A percentile compares a stretch with the other conserved stretches of the same genome.
Conservation (phyloP, 1,140 invertebrate genomes). For the Chelonus insularis region DNA sequence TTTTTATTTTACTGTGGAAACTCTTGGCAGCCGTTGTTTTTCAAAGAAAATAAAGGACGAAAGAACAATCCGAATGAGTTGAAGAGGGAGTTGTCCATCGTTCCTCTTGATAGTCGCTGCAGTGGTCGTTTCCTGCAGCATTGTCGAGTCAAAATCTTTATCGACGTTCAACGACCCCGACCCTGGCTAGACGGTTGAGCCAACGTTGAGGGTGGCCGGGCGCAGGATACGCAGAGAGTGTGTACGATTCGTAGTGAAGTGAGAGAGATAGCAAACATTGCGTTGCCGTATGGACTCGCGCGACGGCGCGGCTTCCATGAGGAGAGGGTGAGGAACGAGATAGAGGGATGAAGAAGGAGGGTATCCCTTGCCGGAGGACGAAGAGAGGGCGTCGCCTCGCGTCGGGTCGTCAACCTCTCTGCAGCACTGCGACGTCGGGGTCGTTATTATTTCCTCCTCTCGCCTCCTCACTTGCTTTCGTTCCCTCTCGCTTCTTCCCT, state of each 20-base stretch:
- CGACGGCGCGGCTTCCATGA: constrained; percentile 5
- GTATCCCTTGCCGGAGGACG: constrained; percentile 21
- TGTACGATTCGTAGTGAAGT: constrained; percentile 10
- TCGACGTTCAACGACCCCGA: constrained; percentile 62
- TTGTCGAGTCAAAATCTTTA: constrained; percentile 60
- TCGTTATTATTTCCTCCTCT: constrained; percentile 56
- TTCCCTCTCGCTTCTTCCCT: constrained; percentile 21
- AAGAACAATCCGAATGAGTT: no score
- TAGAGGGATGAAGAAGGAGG: constrained; percentile 18
- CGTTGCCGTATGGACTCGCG: not conserved
- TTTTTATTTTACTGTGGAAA: no score
- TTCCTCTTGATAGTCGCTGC: constrained; percentile 19
- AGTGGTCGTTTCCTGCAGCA: constrained; percentile 41
- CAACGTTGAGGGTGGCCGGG: constrained; percentile 31
- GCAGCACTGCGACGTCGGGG: constrained; percentile 56
- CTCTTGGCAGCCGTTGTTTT: no score
- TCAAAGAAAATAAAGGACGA: not conserved
- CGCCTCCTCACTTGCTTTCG: constrained; percentile 22
- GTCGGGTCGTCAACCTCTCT: constrained; percentile 57
- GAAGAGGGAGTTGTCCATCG: not conserved
- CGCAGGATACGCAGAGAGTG: constrained; percentile 21
- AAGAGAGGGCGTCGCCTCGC: constrained; percentile 51
- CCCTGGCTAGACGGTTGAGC: constrained; percentile 56
- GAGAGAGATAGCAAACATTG: constrained; percentile 1
- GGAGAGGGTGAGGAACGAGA: not conserved